phyloP scores from a whole-genome alignment of 2,888 invertebrate species.

The Ferrisia virgata region DNA sequence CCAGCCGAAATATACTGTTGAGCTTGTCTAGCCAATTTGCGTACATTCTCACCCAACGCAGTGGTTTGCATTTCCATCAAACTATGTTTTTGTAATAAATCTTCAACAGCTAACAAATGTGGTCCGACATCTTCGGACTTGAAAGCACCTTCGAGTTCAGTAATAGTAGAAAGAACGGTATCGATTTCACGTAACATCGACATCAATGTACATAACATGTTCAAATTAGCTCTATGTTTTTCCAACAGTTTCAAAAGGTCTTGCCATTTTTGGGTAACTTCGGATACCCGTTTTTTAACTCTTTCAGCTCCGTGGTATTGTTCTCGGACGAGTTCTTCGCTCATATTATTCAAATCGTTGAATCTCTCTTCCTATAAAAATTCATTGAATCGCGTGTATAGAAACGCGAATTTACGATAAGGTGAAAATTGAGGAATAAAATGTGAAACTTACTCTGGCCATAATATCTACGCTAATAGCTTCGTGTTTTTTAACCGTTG shows the following conservation, averaged over 20 bases:
- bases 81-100: slow-evolving; percentile 88
- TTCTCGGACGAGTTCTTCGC: slow-evolving; percentile 84
- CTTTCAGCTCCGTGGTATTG: slow-evolving; percentile 85
- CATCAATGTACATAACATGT: slow-evolving; percentile 80
- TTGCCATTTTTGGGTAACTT: slow-evolving; percentile 84
- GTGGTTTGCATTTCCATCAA: slow-evolving; percentile 88
- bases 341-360: slow-evolving; percentile 89
- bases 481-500: slow-evolving; percentile 96
- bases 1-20: slow-evolving; percentile 60
- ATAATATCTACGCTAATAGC: slow-evolving; percentile 96
- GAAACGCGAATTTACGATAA: not conserved
- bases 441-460: slow-evolving; percentile 62
- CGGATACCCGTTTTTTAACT: slow-evolving; percentile 67
- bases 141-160: slow-evolving; percentile 51
- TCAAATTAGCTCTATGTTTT: slow-evolving; percentile 73
- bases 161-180: slow-evolving; percentile 77
- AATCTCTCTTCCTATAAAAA: slow-evolving; percentile 76
- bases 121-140: slow-evolving; percentile 84
- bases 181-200: slow-evolving; percentile 87
- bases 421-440: not conserved
- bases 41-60: slow-evolving; percentile 79
- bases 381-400: not conserved
- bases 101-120: slow-evolving; percentile 91
- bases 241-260: slow-evolving; percentile 80
- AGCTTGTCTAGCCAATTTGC: slow-evolving; percentile 70